These are phyloP conservation scores for Agelas oroides DNA, from an alignment of 37 sponge, comb jelly and placozoan species.

Conservation along the genomic window DNA sequence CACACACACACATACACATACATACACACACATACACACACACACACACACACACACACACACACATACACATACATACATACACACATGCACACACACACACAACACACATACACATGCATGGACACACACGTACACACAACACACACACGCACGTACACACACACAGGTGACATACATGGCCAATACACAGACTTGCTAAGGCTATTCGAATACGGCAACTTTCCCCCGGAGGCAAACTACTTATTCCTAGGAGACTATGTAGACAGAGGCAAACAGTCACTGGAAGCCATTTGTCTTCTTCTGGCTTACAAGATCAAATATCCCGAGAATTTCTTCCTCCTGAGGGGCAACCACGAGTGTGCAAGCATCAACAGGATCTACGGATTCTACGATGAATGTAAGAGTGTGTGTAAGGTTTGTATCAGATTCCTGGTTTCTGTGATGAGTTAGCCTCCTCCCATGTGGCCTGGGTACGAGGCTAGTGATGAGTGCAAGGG, in stretches of 20 bases:
- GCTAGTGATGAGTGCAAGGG: background rate
- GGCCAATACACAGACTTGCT: constrained; percentile 97
- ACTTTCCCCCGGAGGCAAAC: constrained; percentile 97
- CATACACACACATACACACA: constrained; percentile 40
- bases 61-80: constrained; percentile 29
- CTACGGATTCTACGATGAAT: constrained; percentile 99
- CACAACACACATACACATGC: background rate
- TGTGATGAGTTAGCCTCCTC: background rate
- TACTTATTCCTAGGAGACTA: constrained; percentile 99
- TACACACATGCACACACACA: constrained; percentile 17
- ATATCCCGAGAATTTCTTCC: constrained; percentile 99
- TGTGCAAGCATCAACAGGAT: constrained; percentile 99
- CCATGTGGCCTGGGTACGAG: too few species aligned
- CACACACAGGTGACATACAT: constrained; percentile 91
- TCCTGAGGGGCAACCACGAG: constrained; percentile 98
- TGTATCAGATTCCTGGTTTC: background rate
- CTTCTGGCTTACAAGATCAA: constrained; percentile 99
- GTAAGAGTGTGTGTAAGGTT: constrained; percentile 83
- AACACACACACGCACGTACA: background rate
- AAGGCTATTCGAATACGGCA: constrained; percentile 96
- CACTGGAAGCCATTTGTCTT: constrained; percentile 97
- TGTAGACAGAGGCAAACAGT: constrained; percentile 99
- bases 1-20: too few species aligned
- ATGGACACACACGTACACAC: constrained; percentile 14
- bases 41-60: constrained; percentile 48